Conservation (phyloP, 64 coral and sea anemone species). For the Stichodactyla helianthus region DNA sequence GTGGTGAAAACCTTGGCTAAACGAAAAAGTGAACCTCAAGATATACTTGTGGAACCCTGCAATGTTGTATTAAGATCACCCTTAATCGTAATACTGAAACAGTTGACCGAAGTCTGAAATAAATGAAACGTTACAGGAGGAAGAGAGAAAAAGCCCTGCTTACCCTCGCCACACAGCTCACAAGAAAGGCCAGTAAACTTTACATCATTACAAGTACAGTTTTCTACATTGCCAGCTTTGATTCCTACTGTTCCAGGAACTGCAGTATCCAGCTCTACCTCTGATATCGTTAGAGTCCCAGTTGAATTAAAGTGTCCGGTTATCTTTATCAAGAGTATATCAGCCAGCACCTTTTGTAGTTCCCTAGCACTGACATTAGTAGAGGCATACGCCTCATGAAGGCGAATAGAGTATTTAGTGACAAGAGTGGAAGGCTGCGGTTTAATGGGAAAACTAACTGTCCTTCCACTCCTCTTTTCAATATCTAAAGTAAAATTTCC, state of each 20-base stretch:
- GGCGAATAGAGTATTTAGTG: conserved; percentile 36
- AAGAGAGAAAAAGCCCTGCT: background rate
- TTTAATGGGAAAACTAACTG: conserved; percentile 32
- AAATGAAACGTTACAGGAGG: background rate
- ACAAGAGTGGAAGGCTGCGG: conserved; percentile 23
- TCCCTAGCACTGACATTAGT: conserved; percentile 20
- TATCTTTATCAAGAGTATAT: conserved; percentile 41
- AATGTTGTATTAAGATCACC: too few species aligned
- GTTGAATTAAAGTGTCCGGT: conserved; percentile 19
- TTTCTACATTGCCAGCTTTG: conserved; percentile 78
- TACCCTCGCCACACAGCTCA: conserved; percentile 81
- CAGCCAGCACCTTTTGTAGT: conserved; percentile 55
- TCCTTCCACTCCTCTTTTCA: background rate
- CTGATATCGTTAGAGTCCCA: conserved; percentile 42
- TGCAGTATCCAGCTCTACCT: conserved; percentile 43
- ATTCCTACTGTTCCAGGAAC: conserved; percentile 17
- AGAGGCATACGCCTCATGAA: conserved; percentile 62
- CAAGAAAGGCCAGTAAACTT: conserved; percentile 86
- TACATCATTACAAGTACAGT: conserved; percentile 63
- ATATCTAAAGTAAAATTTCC: conserved; percentile 34
- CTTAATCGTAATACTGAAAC: too few species aligned
- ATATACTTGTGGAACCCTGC: too few species aligned
- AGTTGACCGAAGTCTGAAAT: too few species aligned
- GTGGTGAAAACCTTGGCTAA: too few species aligned
- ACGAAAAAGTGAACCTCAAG: too few species aligned